These are phyloP conservation scores for Echinarachnius parma DNA, from an alignment of 53 echinoderm and acorn worm genomes.

Conservation along the genomic window DNA sequence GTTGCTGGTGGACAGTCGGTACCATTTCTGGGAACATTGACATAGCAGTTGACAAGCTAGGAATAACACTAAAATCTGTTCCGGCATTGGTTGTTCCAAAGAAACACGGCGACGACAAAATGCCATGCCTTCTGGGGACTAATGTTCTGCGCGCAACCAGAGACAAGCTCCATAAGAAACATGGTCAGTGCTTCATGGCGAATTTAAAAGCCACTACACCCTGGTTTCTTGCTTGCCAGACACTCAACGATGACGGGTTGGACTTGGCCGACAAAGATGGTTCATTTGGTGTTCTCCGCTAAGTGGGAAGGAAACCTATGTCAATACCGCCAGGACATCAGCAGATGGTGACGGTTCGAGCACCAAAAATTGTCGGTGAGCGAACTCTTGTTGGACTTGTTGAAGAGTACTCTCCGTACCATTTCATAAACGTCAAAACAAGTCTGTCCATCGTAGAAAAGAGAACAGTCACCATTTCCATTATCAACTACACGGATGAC, in stretches of 20 bases:
- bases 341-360: not conserved
- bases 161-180: not conserved
- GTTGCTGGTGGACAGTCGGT: not conserved
- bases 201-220: not conserved
- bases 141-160: not conserved
- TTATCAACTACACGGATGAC: too few species aligned
- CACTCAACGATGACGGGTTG: conserved; percentile 1
- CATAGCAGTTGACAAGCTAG: not conserved
- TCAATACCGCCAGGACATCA: conserved; percentile 5
- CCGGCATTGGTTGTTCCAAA: conserved; percentile 2
- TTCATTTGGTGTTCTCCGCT: not conserved
- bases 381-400: not conserved
- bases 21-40: not conserved
- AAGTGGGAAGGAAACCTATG: not conserved
- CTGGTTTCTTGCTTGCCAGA: not conserved
- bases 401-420: not conserved
- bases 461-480: too few species aligned
- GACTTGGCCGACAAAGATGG: conserved; percentile 14
- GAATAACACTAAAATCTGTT: not conserved
- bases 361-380: not conserved
- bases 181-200: not conserved
- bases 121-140: not conserved
- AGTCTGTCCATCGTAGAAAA: too few species aligned
- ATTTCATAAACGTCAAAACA: not conserved
- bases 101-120: not conserved